Base-by-base conservation (phyloP, 2,113 vertebrate genomes). In the Perca schrenkii region DNA sequence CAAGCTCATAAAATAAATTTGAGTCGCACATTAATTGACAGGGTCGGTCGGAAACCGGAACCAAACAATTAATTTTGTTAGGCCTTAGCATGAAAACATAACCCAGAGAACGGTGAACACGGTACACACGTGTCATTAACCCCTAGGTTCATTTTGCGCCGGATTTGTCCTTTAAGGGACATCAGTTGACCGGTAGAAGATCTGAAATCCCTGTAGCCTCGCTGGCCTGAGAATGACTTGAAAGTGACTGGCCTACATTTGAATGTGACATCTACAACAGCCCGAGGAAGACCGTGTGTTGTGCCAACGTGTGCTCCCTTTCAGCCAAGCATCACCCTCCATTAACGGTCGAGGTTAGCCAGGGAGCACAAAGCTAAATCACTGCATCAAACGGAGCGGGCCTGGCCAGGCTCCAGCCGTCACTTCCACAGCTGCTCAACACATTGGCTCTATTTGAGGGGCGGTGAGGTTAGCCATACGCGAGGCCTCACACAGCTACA, bases 401-500 rank as follows among this genome's bases (percentile, higher is more conserved):
- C 31, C 76, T 86, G 88, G 86, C 86, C 2, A 0, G 0, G 57
- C 74, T 85, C 87, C 87, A 90, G 83, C 79, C 67, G 28, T 86
- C 85, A 86, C 88, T 88, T 86, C 88, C 91, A 90, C 89, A 93
- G 90, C 91, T 92, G 92, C 78, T 88, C 76, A 74, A 85, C 93
- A 92, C 89, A 89, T 85, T 91, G 85, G 68, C 92, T 89, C 77
- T 34, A 82, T 89, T 89, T 88, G 85, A 1, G 31, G 80, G 82
- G 68, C 67, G 82, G 80, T 60, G 75, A 86, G 79, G 81, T 89
- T 88, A 82, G 84, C 79, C 79, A 65, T 85, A 90, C 62, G 67
- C 79, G 22, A 80, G 74, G 71, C 65, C 80, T 74, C 80, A 68
- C 66, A 71, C 64, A 17, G 80, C 74, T 60, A 62, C 2, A 19